A percentile compares a stretch with the other conserved stretches of the same genome.
Conservation (phyloP, 1,140 invertebrate species). For the Caenorhabditis brenneri region DNA sequence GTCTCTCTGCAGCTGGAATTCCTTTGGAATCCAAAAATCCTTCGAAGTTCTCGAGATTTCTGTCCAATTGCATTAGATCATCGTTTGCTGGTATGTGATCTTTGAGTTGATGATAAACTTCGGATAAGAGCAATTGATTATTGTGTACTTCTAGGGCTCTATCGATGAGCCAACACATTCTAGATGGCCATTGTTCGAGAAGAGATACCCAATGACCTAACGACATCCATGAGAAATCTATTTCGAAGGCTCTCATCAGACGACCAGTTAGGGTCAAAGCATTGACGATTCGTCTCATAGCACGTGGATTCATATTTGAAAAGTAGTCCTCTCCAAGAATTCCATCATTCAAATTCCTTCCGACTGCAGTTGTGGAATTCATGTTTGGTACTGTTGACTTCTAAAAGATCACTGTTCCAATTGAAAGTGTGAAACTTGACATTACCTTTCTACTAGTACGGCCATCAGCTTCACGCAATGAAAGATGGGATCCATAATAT, state of each 20-base stretch:
- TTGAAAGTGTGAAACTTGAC: background rate
- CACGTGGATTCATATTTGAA: constrained; percentile 93
- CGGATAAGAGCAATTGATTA: constrained; percentile 49
- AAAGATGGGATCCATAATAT: constrained; percentile 59
- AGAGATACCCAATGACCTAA: constrained; percentile 79
- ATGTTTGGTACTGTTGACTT: constrained; percentile 26
- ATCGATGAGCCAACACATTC: constrained; percentile 94
- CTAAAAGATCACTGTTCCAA: background rate
- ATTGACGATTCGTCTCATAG: constrained; percentile 94
- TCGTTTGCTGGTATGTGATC: constrained; percentile 60
- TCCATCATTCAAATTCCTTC: constrained; percentile 73
- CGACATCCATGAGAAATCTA: constrained; percentile 91
- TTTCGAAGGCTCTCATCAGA: constrained; percentile 93
- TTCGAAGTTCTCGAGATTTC: constrained; percentile 67
- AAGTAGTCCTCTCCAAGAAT: constrained; percentile 92
- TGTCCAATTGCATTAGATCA: constrained; percentile 62
- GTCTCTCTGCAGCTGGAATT: constrained; percentile 52
- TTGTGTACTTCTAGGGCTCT: constrained; percentile 52
- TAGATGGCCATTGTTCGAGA: constrained; percentile 96
- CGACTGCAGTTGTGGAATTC: constrained; percentile 32
- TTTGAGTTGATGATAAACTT: constrained; percentile 59
- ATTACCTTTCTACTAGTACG: constrained; percentile 30
- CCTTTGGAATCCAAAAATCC: constrained; percentile 54
- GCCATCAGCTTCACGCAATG: constrained; percentile 52
- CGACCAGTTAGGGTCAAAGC: constrained; percentile 80